These are phyloP conservation scores for Caenorhabditis plicata DNA, from an alignment of 2,888 invertebrate species.

Conservation along the genomic window DNA sequence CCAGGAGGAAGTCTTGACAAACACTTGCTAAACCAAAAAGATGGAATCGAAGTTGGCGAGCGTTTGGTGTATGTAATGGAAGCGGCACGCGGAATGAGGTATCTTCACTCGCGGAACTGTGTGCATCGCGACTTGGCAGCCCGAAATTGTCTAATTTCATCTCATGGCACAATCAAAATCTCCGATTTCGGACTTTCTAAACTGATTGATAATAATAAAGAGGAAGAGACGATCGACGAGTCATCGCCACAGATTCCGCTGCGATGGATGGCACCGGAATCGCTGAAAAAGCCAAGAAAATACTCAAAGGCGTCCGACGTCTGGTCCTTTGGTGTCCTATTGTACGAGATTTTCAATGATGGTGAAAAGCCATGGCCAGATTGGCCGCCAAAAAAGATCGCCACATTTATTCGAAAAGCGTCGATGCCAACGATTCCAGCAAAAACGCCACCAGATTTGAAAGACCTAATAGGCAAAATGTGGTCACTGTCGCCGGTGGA, in stretches of 20 bases:
- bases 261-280: conserved; percentile 58
- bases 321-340: conserved; percentile 47
- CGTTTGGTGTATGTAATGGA: conserved; percentile 30
- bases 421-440: conserved; percentile 1
- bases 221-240: conserved; percentile 4
- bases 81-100: conserved; percentile 79
- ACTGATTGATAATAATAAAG: conserved; percentile 6
- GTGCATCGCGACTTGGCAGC: conserved; percentile 84
- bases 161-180: conserved; percentile 31
- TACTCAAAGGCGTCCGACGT: conserved; percentile 43
- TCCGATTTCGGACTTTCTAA: conserved; percentile 44
- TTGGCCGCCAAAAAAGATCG: conserved; percentile 3
- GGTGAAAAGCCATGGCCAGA: conserved; percentile 6
- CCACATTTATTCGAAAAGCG: conserved; percentile 6
- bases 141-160: conserved; percentile 75
- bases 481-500: background rate
- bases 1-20: conserved; percentile 41
- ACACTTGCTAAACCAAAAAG: conserved; percentile 28
- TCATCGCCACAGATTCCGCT: conserved; percentile 14
- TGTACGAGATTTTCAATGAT: conserved; percentile 36
- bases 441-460: conserved; percentile 1
- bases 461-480: conserved; percentile 1
- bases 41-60: conserved; percentile 15
- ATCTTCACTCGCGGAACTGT: conserved; percentile 79
- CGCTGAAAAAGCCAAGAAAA: conserved; percentile 16